phyloP scores from a whole-genome alignment of 2,113 vertebrate species.

The Sciurus niger region DNA sequence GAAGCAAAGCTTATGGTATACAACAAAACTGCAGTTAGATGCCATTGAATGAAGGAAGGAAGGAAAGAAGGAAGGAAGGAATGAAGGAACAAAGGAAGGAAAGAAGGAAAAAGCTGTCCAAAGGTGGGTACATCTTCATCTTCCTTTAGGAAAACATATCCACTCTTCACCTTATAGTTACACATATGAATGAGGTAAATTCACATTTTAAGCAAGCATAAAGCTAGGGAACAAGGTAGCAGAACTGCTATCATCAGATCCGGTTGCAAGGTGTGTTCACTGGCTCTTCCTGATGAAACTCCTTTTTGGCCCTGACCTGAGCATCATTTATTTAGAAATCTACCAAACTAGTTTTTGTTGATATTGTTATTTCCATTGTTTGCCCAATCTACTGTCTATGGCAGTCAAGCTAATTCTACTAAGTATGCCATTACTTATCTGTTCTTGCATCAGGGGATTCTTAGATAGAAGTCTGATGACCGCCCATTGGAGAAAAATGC shows the following conservation, averaged over 20 bases:
- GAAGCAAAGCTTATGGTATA: not conserved
- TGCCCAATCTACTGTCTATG: not conserved
- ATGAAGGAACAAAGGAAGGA: not conserved
- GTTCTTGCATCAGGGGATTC: not conserved
- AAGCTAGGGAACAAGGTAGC: not conserved
- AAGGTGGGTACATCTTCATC: too few relatives aligned
- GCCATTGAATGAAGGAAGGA: not conserved
- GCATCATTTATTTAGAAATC: not conserved
- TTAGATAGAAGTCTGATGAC: not conserved
- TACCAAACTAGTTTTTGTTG: not conserved
- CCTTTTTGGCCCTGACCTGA: too few relatives aligned
- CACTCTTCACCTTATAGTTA: not conserved
- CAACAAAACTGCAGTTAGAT: not conserved
- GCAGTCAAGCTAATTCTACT: not conserved
- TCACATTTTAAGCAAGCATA: not conserved
- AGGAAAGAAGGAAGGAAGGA: too few relatives aligned
- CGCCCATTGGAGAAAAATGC: not conserved
- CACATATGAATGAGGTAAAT: not conserved
- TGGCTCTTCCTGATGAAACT: not conserved
- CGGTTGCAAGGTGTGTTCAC: fast-evolving
- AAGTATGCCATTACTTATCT: not conserved
- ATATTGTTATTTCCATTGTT: not conserved
- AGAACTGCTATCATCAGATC: not conserved
- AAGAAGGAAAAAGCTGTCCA: not conserved
- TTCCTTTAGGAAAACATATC: not conserved